Evolutionary conservation across 2,888 invertebrate species (phyloP).

Genomic region (Muschampia plurimacula): DNA sequence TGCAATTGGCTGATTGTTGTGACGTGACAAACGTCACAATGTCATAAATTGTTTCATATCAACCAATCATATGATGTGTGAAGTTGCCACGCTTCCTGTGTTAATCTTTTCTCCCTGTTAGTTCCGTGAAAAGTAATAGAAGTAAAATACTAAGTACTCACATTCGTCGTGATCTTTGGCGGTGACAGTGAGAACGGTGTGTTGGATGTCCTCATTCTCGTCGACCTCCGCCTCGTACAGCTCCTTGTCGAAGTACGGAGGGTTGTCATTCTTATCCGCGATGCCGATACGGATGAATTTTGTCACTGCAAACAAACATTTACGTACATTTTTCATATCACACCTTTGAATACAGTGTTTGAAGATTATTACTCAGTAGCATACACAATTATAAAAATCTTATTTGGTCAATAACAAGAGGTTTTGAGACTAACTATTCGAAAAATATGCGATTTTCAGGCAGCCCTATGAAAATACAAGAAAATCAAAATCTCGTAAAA

Average conservation of each 20-base stretch:
- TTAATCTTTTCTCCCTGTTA: neutral
- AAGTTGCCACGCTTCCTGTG: neutral
- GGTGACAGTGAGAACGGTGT: constrained; percentile 98
- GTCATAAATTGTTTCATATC: too few species aligned
- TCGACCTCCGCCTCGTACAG: constrained; percentile 98
- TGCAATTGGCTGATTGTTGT: too few species aligned
- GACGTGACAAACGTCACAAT: too few species aligned
- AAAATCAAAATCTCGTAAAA: too few species aligned
- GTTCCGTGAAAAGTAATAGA: neutral
- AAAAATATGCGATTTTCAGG: too few species aligned
- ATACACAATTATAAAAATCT: too few species aligned
- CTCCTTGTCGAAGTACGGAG: constrained; percentile 98
- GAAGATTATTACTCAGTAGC: too few species aligned
- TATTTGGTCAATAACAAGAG: too few species aligned
- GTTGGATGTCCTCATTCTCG: constrained; percentile 98
- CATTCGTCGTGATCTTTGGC: constrained; percentile 99
- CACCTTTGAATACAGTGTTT: neutral
- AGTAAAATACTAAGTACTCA: constrained; percentile 85
- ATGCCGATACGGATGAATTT: constrained; percentile 99
- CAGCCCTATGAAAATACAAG: too few species aligned
- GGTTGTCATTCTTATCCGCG: constrained; percentile 99
- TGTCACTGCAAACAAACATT: constrained; percentile 92
- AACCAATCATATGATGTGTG: neutral
- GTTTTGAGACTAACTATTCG: too few species aligned
- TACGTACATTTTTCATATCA: neutral